phyloP scores from a whole-genome alignment of 2,797 vertebrate genomes.

The Semaprochilodus insignis region DNA sequence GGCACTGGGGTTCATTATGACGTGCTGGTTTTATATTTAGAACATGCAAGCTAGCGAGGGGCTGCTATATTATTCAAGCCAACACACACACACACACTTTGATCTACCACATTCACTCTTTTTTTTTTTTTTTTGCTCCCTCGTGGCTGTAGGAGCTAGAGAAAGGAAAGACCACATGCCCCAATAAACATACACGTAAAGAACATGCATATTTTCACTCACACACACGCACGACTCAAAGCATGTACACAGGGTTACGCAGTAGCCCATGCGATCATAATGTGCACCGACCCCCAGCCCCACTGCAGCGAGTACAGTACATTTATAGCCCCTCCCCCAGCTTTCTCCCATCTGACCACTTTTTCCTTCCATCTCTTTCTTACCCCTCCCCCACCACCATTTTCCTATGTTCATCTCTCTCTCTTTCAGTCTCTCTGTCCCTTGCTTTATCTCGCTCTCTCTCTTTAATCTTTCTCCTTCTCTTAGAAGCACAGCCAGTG shows the following conservation, averaged over 20 bases:
- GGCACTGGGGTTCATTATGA: constrained; percentile 45
- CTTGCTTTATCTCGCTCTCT: constrained; percentile 28
- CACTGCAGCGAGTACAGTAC: constrained; percentile 3
- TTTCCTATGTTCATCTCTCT: neutral
- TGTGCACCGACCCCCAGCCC: neutral
- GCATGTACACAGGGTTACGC: neutral
- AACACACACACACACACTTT: neutral
- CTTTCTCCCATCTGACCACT: neutral
- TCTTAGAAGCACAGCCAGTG: constrained; percentile 38
- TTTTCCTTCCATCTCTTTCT: neutral
- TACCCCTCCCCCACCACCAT: neutral
- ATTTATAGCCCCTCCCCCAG: neutral
- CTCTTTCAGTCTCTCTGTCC: neutral
- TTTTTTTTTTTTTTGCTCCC: constrained; percentile 15
- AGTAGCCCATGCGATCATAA: neutral
- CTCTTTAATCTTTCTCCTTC: neutral
- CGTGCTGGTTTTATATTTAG: constrained; percentile 57
- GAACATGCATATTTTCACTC: constrained; percentile 3
- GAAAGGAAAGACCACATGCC: neutral
- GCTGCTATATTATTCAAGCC: constrained; percentile 40
- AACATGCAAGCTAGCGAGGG: constrained; percentile 38
- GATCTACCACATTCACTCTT: constrained; percentile 17
- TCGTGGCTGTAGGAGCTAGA: neutral
- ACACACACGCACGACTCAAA: constrained; percentile 3
- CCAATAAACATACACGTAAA: constrained; percentile 17